These are phyloP conservation scores for Gorsachius goisagi DNA, from an alignment of 2,113 vertebrate genomes.

Conservation along the genomic window DNA sequence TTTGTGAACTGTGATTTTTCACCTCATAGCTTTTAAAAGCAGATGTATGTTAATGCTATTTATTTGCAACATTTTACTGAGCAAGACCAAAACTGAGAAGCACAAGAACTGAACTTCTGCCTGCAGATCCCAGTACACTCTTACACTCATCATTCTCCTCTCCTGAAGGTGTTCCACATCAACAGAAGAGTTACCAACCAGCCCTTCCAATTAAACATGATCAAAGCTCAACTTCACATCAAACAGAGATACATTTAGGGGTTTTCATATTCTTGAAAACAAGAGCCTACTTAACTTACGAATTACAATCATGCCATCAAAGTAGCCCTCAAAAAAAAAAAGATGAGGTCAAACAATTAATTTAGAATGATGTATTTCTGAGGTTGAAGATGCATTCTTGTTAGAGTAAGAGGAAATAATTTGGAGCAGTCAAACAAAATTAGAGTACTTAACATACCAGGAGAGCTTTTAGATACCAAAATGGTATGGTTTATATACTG, in stretches of 20 bases:
- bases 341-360: background rate
- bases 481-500: background rate
- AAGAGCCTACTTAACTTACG: background rate
- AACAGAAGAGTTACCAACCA: background rate
- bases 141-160: background rate
- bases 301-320: background rate
- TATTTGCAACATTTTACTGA: background rate
- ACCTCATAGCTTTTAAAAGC: background rate
- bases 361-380: background rate
- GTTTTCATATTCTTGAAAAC: background rate
- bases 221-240: background rate
- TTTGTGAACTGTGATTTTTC: background rate
- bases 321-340: background rate
- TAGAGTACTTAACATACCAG: background rate
- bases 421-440: background rate
- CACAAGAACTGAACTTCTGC: background rate
- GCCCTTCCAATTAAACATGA: background rate
- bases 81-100: background rate
- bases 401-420: background rate
- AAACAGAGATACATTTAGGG: rapidly evolving
- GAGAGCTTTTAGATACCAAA: background rate
- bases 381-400: background rate
- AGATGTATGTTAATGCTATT: background rate
- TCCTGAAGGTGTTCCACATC: background rate
- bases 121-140: background rate